A percentile compares a stretch with the other conserved stretches of the same genome.
These are phyloP conservation scores for Dioctria rufipes DNA, from an alignment of 2,888 invertebrate species.

Conservation along the genomic window DNA sequence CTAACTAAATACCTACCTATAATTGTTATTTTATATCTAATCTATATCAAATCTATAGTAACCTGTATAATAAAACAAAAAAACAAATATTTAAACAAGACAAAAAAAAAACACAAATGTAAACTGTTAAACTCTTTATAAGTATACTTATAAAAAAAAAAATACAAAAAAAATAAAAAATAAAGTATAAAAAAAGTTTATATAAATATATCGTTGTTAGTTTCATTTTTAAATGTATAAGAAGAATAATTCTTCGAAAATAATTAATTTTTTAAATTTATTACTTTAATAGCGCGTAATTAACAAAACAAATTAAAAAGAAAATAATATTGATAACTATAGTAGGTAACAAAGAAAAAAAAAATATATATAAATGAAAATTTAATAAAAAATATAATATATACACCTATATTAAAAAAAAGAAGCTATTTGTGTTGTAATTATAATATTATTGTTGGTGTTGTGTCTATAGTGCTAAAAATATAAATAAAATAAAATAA, in stretches of 20 bases:
- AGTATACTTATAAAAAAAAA: background rate
- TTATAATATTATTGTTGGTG: slow-evolving; percentile 31
- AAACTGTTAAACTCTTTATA: slow-evolving; percentile 38
- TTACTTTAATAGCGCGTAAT: background rate
- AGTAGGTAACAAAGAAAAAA: no score
- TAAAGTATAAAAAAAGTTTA: slow-evolving; percentile 16
- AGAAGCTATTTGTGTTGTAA: slow-evolving; percentile 2
- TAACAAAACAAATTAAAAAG: background rate
- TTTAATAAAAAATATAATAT: background rate
- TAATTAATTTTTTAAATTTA: slow-evolving; percentile 23
- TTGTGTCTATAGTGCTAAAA: slow-evolving; percentile 18
- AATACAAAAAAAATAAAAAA: no score
- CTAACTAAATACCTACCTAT: background rate
- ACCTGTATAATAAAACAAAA: slow-evolving; percentile 12
- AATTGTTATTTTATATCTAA: slow-evolving; percentile 15
- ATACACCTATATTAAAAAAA: background rate
- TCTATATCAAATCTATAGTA: background rate
- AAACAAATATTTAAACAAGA: background rate
- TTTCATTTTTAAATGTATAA: slow-evolving; percentile 27
- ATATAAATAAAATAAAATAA: slow-evolving; percentile 13
- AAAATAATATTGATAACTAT: background rate
- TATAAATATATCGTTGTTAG: slow-evolving; percentile 8
- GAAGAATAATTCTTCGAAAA: slow-evolving; percentile 1
- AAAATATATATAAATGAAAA: no score
- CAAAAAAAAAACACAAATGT: background rate